phyloP scores from a whole-genome alignment of 2,888 invertebrate genomes.

The Keiferia lycopersicella region DNA sequence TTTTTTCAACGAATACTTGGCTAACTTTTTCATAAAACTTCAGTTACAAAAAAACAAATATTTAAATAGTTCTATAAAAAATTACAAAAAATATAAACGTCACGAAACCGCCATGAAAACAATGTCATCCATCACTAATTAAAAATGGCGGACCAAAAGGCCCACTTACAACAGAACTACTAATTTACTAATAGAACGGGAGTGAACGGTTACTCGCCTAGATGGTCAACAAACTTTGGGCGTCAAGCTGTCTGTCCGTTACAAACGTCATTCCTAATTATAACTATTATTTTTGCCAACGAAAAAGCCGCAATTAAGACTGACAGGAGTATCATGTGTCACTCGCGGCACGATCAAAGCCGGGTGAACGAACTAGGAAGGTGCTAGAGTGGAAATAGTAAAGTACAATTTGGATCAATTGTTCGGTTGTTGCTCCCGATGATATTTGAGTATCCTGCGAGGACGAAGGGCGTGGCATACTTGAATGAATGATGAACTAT shows the following conservation, averaged over 20 bases:
- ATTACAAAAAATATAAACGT: neutral
- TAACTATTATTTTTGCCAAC: constrained; percentile 43
- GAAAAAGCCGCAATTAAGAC: constrained; percentile 49
- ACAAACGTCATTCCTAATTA: constrained; percentile 36
- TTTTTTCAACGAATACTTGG: no score
- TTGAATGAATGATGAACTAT: neutral
- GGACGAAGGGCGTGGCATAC: constrained; percentile 13
- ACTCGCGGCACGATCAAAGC: constrained; percentile 40
- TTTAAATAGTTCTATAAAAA: no score
- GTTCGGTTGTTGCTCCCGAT: constrained; percentile 44
- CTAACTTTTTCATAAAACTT: no score
- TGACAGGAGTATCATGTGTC: constrained; percentile 44
- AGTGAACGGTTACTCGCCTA: neutral
- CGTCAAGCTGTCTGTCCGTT: constrained; percentile 50
- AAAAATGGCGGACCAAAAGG: constrained; percentile 1
- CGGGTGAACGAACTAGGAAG: constrained; percentile 43
- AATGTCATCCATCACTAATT: neutral
- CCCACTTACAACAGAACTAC: neutral
- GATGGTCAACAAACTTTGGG: constrained; percentile 39
- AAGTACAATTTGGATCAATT: constrained; percentile 48
- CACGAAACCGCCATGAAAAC: neutral
- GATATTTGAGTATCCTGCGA: constrained; percentile 34
- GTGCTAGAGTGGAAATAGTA: constrained; percentile 30
- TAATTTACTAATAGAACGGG: neutral
- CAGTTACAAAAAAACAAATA: no score